Evolutionary conservation across 2,113 vertebrate species (phyloP), one percentile per base, ranked within the genome.

Genomic region (Microtus pennsylvanicus): DNA sequence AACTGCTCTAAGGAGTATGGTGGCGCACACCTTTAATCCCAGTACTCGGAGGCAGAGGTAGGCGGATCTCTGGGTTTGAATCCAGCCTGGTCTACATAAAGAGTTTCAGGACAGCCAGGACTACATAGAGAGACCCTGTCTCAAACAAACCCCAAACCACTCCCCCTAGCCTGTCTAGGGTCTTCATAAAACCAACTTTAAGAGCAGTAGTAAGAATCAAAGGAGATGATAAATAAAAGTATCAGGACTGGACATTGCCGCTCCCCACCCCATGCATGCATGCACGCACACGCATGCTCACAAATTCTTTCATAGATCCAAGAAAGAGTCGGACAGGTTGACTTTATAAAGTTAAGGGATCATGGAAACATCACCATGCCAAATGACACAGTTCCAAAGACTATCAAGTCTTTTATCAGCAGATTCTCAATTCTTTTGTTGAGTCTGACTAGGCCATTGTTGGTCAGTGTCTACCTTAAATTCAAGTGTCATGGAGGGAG

Each of bases 401-500:
- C 50, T 52, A 13, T 52, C 50, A 52, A 13, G 50, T 52, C 50
- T 52, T 52, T 52, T 52, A 52, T 67, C 45, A 80, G 30, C 24
- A 55, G 61, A 87, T 94, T 92, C 38, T 14, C 47, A 80, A 7
- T 88, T 95, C 52, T 87, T 85, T 63, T 55, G 26, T 35, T 95
- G 82, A n/a, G 7, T 70, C 30, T 76, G n/a, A 86, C 9, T 89
- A 58, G 77, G 35, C 24, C 24, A 30, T 7, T 69, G 50, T 45
- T 28, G 24, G 52, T 22, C 45, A 61, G 10, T 47, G 63, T 70
- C 33, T 30, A 89, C 30, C 38, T 76, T 22, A n/a, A 50, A 58
- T 89, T 72, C 52, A 55, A 76, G 38, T 69, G 33, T 9, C 65
- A 1, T 42, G 11, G 52, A 76, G 45, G 24, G 28, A 94, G 2